Conservation (phyloP, 2,888 invertebrate species). For the Diploptera punctata region DNA sequence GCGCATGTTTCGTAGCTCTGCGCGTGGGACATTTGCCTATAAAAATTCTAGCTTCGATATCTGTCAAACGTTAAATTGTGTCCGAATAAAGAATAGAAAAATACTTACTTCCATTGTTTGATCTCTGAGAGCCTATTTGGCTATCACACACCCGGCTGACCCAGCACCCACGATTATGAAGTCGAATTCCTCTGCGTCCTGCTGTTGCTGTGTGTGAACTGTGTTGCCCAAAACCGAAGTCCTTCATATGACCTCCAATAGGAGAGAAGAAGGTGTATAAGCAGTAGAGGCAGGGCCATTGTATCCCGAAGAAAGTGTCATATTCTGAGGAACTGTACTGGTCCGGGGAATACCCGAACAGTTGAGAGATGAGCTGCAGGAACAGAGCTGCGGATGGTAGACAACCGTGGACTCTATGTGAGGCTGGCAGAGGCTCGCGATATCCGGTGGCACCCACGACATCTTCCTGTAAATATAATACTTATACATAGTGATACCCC, state of each 20-base stretch:
- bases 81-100: too few relatives aligned
- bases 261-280: not conserved
- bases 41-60: too few relatives aligned
- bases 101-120: constrained; percentile 64
- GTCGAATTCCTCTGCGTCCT: constrained; percentile 58
- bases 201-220: constrained; percentile 36
- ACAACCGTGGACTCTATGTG: constrained; percentile 64
- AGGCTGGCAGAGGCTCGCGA: constrained; percentile 61
- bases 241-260: not conserved
- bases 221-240: too few relatives aligned
- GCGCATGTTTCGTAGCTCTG: too few relatives aligned
- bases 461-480: too few relatives aligned
- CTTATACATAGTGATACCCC: too few relatives aligned
- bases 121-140: constrained; percentile 69
- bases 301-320: not conserved
- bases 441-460: constrained; percentile 55
- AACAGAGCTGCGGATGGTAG: constrained; percentile 65
- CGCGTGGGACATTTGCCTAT: too few relatives aligned
- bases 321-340: constrained; percentile 10
- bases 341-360: constrained; percentile 64
- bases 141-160: constrained; percentile 71
- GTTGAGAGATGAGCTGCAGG: constrained; percentile 61
- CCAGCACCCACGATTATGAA: constrained; percentile 72
- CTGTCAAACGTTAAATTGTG: too few relatives aligned
- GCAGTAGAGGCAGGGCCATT: not conserved